Conservation (phyloP, 1,140 invertebrate genomes). For the Drosophila arizonae region DNA sequence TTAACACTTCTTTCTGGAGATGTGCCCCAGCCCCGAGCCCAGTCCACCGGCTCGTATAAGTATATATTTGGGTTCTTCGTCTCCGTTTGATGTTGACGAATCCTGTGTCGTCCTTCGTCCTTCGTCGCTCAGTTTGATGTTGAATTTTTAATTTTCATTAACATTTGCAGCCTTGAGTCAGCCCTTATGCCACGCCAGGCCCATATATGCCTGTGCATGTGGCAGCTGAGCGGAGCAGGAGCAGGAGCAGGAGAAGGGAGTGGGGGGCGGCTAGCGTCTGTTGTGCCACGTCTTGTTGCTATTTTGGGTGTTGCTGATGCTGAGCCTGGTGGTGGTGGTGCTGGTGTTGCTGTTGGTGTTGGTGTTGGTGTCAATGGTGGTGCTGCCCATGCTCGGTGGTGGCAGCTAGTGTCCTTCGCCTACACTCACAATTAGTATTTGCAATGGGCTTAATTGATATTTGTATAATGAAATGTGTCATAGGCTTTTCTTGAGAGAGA, state of each 20-base stretch:
- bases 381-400: conserved; percentile 18
- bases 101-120: conserved; percentile 26
- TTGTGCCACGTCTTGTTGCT: conserved; percentile 21
- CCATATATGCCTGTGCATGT: not conserved
- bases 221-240: too few relatives aligned
- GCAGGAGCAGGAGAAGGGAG: not conserved
- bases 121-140: conserved; percentile 66
- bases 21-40: not conserved
- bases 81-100: conserved; percentile 52
- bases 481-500: conserved; percentile 53
- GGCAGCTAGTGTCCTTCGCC: conserved; percentile 39
- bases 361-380: not conserved
- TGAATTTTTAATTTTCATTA: conserved; percentile 82
- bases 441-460: conserved; percentile 76
- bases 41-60: not conserved
- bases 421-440: conserved; percentile 70
- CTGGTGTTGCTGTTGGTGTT: conserved; percentile 21
- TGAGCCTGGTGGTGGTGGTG: conserved; percentile 22
- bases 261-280: not conserved
- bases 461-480: conserved; percentile 79
- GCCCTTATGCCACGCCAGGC: conserved; percentile 49
- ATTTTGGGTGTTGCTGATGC: conserved; percentile 11
- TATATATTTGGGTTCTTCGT: conserved; percentile 42
- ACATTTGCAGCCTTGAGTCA: conserved; percentile 59
- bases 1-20: conserved; percentile 69